These are phyloP conservation scores for Drosophila arizonae DNA, from an alignment of 1,140 invertebrate species.

Conservation along the genomic window DNA sequence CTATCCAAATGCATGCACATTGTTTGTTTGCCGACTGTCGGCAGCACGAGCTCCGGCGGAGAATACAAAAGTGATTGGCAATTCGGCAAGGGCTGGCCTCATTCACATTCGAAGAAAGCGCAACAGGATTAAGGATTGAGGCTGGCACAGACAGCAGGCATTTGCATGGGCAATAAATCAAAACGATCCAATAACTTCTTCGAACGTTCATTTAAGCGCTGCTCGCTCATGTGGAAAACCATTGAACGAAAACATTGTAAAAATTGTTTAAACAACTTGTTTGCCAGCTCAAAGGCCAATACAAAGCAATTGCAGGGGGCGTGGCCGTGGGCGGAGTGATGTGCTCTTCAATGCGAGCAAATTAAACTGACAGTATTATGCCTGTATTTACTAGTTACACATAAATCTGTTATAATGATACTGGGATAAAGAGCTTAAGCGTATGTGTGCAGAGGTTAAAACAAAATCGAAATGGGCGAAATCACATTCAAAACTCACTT, in stretches of 20 bases:
- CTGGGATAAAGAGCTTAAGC: slow-evolving; percentile 22
- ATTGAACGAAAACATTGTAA: slow-evolving; percentile 35
- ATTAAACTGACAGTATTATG: slow-evolving; percentile 30
- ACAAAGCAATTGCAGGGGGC: not conserved
- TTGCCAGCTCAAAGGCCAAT: slow-evolving; percentile 10
- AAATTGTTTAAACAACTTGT: slow-evolving; percentile 54
- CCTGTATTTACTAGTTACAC: slow-evolving; percentile 7
- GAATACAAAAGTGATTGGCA: slow-evolving; percentile 40
- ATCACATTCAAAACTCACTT: slow-evolving; percentile 34
- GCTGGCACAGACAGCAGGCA: slow-evolving; percentile 25
- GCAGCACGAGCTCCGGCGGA: slow-evolving; percentile 15
- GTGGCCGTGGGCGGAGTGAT: not conserved
- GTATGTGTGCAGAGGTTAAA: slow-evolving; percentile 5
- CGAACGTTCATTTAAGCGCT: slow-evolving; percentile 26
- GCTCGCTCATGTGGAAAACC: slow-evolving; percentile 39
- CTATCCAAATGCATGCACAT: not conserved
- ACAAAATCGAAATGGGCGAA: slow-evolving; percentile 23
- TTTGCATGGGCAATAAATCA: slow-evolving; percentile 55
- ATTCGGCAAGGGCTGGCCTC: slow-evolving; percentile 45
- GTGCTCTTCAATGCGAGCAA: slow-evolving; percentile 11
- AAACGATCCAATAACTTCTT: slow-evolving; percentile 52
- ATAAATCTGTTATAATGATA: slow-evolving; percentile 44
- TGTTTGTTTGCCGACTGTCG: slow-evolving; percentile 18
- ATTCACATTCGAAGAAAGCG: slow-evolving; percentile 33
- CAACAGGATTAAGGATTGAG: slow-evolving; percentile 30